A percentile compares a stretch with the other conserved stretches of the same genome.
These are phyloP conservation scores for Salvator merianae DNA, from an alignment of 2,113 vertebrate genomes.

Conservation along the genomic window DNA sequence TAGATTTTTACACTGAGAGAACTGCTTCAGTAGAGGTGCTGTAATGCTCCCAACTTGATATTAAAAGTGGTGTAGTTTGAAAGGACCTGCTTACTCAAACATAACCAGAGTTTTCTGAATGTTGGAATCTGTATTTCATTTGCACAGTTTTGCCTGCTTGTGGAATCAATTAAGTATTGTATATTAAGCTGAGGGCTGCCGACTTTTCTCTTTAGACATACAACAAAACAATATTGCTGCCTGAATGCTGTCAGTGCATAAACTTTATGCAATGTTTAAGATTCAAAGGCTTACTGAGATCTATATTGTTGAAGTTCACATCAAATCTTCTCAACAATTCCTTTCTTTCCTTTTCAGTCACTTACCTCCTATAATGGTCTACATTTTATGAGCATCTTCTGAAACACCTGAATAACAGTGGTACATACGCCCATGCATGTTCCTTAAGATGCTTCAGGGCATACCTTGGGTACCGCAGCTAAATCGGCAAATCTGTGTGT, in stretches of 20 bases:
- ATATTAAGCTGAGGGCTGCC: background rate
- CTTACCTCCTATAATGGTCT: no score
- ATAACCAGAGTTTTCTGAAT: background rate
- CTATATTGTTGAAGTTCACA: background rate
- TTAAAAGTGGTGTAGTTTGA: no score
- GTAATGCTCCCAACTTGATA: background rate
- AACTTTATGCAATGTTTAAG: background rate
- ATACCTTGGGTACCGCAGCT: no score
- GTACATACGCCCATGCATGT: no score
- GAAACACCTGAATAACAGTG: no score
- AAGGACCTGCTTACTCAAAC: no score
- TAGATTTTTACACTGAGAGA: background rate
- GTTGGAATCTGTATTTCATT: background rate
- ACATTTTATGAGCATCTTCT: no score
- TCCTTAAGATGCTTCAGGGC: no score
- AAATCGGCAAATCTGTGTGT: no score
- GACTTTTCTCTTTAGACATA: background rate
- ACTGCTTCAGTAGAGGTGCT: no score
- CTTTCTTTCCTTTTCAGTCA: no score
- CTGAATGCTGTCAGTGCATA: background rate
- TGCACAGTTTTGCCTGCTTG: background rate
- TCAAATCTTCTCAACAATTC: background rate
- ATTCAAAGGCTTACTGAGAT: background rate
- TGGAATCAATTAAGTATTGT: background rate
- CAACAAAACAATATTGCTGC: background rate